phyloP scores from a whole-genome alignment of 2,888 invertebrate species.

The Drosophila heteroneura region DNA sequence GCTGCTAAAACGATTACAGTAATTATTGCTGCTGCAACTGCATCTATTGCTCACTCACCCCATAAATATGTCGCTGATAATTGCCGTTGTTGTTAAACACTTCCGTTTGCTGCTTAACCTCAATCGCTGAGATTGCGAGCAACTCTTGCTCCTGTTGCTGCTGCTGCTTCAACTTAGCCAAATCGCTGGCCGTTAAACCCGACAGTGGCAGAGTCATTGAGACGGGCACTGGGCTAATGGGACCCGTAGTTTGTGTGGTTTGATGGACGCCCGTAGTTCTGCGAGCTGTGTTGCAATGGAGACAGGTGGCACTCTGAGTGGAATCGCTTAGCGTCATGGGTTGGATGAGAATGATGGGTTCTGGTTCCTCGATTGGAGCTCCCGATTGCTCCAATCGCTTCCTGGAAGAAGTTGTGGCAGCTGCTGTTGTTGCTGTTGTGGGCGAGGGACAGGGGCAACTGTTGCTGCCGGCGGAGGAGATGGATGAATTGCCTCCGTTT shows the following conservation, averaged over 20 bases:
- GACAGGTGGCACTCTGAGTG: constrained; percentile 75
- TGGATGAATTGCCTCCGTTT: constrained; percentile 21
- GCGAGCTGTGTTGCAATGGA: constrained; percentile 84
- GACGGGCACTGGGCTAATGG: constrained; percentile 84
- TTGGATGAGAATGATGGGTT: constrained; percentile 67
- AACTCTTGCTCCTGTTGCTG: constrained; percentile 7
- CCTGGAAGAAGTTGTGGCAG: neutral
- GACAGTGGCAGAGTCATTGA: constrained; percentile 67
- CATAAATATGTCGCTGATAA: constrained; percentile 1
- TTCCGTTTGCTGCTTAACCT: constrained; percentile 16
- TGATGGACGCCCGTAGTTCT: constrained; percentile 85
- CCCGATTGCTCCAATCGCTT: constrained; percentile 14
- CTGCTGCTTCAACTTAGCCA: constrained; percentile 5
- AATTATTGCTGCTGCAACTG: constrained; percentile 39
- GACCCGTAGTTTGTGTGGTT: constrained; percentile 85
- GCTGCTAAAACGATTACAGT: constrained; percentile 7
- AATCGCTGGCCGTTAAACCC: constrained; percentile 19
- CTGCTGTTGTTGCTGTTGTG: constrained; percentile 1
- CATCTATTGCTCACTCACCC: constrained; percentile 27
- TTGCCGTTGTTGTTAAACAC: neutral
- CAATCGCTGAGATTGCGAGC: neutral
- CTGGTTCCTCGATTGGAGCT: constrained; percentile 19
- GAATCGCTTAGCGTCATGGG: neutral
- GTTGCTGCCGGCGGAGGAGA: constrained; percentile 24
- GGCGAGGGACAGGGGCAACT: constrained; percentile 48